Evolutionary conservation across 2,888 invertebrate species (phyloP), one percentile per base, ranked within the genome.

Genomic region (Sinhomidia bicolor): DNA sequence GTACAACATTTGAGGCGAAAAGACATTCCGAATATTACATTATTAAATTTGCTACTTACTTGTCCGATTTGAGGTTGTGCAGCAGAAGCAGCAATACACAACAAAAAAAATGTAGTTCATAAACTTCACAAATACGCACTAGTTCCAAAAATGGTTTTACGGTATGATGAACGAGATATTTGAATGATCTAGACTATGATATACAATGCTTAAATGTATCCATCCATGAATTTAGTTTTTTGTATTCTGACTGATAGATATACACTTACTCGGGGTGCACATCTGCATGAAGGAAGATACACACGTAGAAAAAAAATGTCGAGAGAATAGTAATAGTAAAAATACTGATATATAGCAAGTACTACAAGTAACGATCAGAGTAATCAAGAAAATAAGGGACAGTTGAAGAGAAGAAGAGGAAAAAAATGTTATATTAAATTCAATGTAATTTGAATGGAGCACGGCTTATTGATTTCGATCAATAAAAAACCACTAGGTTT

Each of bases 391-490:
- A 60, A 32, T n/a, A 36, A 65, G 32, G 32, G 14, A 14, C 36
- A 65, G 36, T 65, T 65, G 36, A 17, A 36, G 32, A 32, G n/a
- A 17, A 17, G n/a, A 36, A 36, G n/a, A n/a, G n/a, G n/a, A n/a
- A n/a, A n/a, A 17, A 3, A 17, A 10, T 17, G 17, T 17, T 17
- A 65, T 6, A 32, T n/a, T 36, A 65, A 65, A 65, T 7, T 32
- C 17, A 65, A 0, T 65, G 62, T 65, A 65, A 65, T 65, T 65
- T 65, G 65, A 36, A 36, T 36, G 36, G 65, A 1, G 65, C 36
- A 65, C 17, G 17, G 32, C n/a, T 65, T 65, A 65, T 65, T 32
- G 65, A 36, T 36, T 65, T 23, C n/a, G 65, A 65, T 65, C 65
- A 65, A 65, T 65, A 65, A 62, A 62, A 17, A 17, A 1, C 32